phyloP scores from a whole-genome alignment of 2,797 vertebrate genomes.

The Kryptopterus vitreolus region DNA sequence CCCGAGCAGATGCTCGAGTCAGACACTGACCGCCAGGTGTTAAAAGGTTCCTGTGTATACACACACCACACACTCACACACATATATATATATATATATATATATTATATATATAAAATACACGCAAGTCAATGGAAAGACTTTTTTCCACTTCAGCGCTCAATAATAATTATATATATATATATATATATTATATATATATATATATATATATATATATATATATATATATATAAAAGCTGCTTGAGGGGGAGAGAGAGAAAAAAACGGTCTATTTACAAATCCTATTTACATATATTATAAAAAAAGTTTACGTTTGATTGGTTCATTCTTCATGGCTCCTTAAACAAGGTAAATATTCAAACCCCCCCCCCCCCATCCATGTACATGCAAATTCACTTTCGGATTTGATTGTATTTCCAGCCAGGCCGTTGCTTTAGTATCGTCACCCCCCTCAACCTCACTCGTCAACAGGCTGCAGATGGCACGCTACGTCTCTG shows the following conservation, averaged over 20 bases:
- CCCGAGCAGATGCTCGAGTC: constrained; percentile 58
- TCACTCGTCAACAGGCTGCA: constrained; percentile 22
- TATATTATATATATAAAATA: too few relatives aligned
- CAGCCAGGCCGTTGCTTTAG: background rate
- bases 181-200: too few relatives aligned
- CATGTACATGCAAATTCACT: background rate
- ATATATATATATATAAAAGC: too few relatives aligned
- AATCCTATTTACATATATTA: too few relatives aligned
- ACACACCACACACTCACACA: constrained; percentile 22
- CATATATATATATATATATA: too few relatives aligned
- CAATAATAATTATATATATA: background rate
- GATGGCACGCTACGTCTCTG: background rate
- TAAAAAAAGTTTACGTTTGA: too few relatives aligned
- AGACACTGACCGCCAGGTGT: constrained; percentile 63
- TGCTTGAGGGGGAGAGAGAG: too few relatives aligned
- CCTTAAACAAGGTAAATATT: too few relatives aligned
- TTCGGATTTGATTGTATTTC: background rate
- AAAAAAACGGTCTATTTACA: too few relatives aligned
- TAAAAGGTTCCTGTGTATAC: constrained; percentile 56
- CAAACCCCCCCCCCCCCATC: too few relatives aligned
- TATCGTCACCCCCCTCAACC: constrained; percentile 39
- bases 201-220: too few relatives aligned
- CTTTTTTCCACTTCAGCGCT: constrained; percentile 34
- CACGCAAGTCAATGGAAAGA: constrained; percentile 49
- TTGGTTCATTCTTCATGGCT: too few relatives aligned